Percentiles rank a stretch among this genome's conserved stretches.
phyloP scores from a whole-genome alignment of 2,113 vertebrate species.

The Triplophysa tibetana region DNA sequence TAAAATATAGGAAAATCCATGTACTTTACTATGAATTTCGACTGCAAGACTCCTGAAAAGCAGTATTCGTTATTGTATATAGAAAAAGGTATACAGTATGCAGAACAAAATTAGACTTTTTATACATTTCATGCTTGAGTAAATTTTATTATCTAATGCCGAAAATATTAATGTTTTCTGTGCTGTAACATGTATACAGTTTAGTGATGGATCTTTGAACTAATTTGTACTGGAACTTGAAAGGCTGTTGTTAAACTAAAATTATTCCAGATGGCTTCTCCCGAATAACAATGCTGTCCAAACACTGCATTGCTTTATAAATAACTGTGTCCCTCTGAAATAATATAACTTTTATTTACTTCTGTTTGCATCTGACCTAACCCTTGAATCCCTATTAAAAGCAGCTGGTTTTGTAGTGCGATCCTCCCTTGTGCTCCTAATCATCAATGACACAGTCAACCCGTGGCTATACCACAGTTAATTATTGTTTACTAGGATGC shows the following conservation, averaged over 20 bases:
- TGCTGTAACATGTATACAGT: no score
- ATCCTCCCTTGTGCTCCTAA: slow-evolving; percentile 6
- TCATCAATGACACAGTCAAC: neutral
- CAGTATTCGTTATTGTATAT: no score
- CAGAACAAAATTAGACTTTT: no score
- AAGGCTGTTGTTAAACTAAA: neutral
- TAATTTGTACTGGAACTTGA: no score
- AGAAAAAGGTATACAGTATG: no score
- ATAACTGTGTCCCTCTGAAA: slow-evolving; percentile 1
- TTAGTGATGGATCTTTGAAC: no score
- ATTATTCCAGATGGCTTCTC: neutral
- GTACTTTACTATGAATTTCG: no score
- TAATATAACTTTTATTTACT: slow-evolving; percentile 37
- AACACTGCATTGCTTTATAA: neutral
- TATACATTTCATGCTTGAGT: no score
- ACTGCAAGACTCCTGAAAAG: no score
- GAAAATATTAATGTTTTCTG: no score
- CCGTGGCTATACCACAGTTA: neutral
- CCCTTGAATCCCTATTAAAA: neutral
- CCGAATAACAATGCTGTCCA: neutral
- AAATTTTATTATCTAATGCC: no score
- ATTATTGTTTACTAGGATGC: slow-evolving; percentile 6
- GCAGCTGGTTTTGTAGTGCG: slow-evolving; percentile 14
- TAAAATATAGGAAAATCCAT: no score
- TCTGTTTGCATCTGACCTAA: slow-evolving; percentile 14